Evolutionary conservation across 1,140 invertebrate genomes (phyloP).

Genomic region (Plectrocnemia conspersa): DNA sequence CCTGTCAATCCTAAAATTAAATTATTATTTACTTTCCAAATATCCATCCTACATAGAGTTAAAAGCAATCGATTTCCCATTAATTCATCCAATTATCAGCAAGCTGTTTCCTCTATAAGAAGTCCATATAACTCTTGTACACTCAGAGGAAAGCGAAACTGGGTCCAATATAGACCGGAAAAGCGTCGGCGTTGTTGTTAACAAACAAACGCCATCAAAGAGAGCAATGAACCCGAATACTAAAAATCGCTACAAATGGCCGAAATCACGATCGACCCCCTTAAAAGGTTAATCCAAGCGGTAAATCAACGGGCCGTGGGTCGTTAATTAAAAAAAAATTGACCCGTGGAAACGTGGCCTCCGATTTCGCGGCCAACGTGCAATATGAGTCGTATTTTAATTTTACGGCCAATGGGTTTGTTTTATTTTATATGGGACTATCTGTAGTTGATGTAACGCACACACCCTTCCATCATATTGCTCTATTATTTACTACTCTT

Average conservation of each 20-base stretch:
- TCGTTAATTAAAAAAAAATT: too few species aligned
- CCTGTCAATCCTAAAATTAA: too few species aligned
- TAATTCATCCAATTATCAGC: constrained; percentile 1
- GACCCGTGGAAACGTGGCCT: neutral
- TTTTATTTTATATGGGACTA: too few species aligned
- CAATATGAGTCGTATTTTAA: too few species aligned
- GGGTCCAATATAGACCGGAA: neutral
- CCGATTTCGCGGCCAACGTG: too few species aligned
- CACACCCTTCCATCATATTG: too few species aligned
- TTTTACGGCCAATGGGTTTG: too few species aligned
- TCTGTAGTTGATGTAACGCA: too few species aligned
- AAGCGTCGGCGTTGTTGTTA: neutral
- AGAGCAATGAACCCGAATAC: neutral
- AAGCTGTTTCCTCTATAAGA: neutral
- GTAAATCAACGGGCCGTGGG: too few species aligned
- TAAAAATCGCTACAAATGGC: constrained; percentile 2
- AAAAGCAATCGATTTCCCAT: neutral
- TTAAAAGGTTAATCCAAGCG: neutral
- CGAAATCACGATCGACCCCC: neutral
- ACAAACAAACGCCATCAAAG: neutral
- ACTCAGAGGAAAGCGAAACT: constrained; percentile 1
- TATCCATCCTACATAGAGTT: too few species aligned
- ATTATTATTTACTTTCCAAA: too few species aligned
- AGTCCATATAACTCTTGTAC: neutral
- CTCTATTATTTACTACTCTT: too few species aligned